Evolutionary conservation across 2,888 invertebrate species (phyloP), one percentile per base, ranked within the genome.

Genomic region (Zygogramma bicolorata): DNA sequence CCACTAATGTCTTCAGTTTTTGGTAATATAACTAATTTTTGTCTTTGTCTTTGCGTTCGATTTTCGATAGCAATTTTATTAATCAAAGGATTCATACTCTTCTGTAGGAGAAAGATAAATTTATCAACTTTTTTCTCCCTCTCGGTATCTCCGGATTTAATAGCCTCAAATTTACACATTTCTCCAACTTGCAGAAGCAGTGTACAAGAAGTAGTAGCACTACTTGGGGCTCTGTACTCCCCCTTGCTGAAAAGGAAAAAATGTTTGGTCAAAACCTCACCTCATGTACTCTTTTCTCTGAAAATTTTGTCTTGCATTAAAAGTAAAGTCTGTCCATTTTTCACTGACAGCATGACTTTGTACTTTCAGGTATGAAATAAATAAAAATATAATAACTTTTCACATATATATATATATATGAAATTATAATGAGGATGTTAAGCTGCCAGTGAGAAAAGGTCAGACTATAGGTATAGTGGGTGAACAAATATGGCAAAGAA

Each of bases 91-190:
- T 53, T 53, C 53, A 53, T 53, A 7, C 27, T 53, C 27, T 53
- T 53, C 53, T 53, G 53, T n/a, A 53, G 25, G 3, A 53, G n/a
- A 53, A 53, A 53, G 4, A 53, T 53, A 7, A 25, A 53, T n/a
- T 25, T 53, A 53, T 53, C 53, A 3, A 53, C 53, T 53, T 53
- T 53, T n/a, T 53, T 53, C 6, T 25, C 53, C 25, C 53, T 53
- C 25, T 53, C 53, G 13, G 25, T 25, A 53, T 53, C 53, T 53
- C 53, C 53, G 25, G 53, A 25, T 53, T 25, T 25, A 22, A 53
- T 53, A 7, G 53, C 53, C 13, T 25, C 53, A 53, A 53, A 53
- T 53, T 53, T 53, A 3, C 25, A 13, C 53, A 25, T 53, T 25
- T 53, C 53, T 25, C 53, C 53, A 13, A 53, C 25, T 53, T 53